phyloP scores from a whole-genome alignment of 2,113 vertebrate genomes.

The Microtus ochrogaster region DNA sequence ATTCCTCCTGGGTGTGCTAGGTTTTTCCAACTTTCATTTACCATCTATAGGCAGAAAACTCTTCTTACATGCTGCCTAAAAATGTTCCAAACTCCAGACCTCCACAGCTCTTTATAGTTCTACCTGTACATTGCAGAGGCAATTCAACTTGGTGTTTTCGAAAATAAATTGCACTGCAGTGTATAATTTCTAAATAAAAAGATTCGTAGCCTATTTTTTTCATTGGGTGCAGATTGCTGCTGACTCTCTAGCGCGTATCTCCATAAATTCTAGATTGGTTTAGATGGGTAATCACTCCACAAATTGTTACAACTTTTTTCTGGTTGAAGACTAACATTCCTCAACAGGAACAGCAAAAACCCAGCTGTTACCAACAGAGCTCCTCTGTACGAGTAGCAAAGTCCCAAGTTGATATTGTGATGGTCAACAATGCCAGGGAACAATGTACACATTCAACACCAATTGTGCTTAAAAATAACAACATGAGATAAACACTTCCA shows the following conservation, averaged over 20 bases:
- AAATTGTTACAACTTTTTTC: slow-evolving; percentile 2
- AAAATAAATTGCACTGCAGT: neutral
- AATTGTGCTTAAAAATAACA: slow-evolving; percentile 33
- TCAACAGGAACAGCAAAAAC: slow-evolving; percentile 21
- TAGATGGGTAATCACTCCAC: neutral
- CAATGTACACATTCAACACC: neutral
- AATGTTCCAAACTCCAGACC: neutral
- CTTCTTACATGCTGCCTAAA: no score
- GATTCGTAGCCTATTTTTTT: slow-evolving; percentile 36
- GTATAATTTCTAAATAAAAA: slow-evolving; percentile 21
- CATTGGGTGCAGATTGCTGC: neutral
- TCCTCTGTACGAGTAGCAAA: slow-evolving; percentile 33
- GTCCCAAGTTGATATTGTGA: neutral
- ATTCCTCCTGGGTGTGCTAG: no score
- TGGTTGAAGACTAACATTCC: neutral
- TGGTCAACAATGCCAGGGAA: neutral
- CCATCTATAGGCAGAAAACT: no score
- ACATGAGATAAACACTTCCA: slow-evolving; percentile 18
- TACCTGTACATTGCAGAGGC: neutral
- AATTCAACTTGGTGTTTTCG: neutral
- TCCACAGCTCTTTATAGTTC: neutral
- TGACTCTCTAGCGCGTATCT: slow-evolving; percentile 3
- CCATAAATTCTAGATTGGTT: slow-evolving; percentile 27
- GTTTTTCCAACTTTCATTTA: no score
- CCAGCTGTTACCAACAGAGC: neutral